A percentile compares a stretch with the other conserved stretches of the same genome.
phyloP scores from a whole-genome alignment of 2,888 invertebrate genomes.

The Pandemis heparana region DNA sequence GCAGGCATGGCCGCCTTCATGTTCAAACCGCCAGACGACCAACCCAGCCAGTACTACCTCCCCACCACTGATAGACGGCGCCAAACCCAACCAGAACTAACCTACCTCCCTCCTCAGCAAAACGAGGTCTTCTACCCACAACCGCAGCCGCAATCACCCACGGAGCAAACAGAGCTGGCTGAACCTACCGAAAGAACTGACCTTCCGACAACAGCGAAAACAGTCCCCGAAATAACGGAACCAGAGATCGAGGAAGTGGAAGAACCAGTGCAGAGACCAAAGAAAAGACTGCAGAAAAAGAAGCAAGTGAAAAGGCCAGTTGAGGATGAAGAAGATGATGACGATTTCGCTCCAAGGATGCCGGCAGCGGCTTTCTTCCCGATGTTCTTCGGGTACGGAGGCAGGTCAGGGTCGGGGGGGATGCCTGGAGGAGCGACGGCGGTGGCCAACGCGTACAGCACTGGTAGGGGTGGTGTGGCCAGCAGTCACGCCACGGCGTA shows the following conservation, averaged over 20 bases:
- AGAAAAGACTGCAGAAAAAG: slow-evolving; percentile 71
- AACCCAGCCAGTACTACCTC: slow-evolving; percentile 72
- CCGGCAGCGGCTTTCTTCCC: slow-evolving; percentile 88
- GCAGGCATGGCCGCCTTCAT: slow-evolving; percentile 78
- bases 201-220: slow-evolving; percentile 65
- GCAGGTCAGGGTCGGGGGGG: slow-evolving; percentile 70
- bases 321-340: slow-evolving; percentile 82
- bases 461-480: slow-evolving; percentile 89
- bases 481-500: slow-evolving; percentile 91
- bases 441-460: slow-evolving; percentile 90
- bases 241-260: slow-evolving; percentile 73
- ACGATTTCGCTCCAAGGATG: slow-evolving; percentile 77
- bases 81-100: slow-evolving; percentile 68
- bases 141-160: slow-evolving; percentile 44
- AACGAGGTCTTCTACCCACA: slow-evolving; percentile 75
- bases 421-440: slow-evolving; percentile 88
- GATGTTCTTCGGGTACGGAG: slow-evolving; percentile 86
- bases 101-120: slow-evolving; percentile 70
- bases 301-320: slow-evolving; percentile 72
- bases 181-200: slow-evolving; percentile 57
- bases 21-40: slow-evolving; percentile 68
- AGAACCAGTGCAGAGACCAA: slow-evolving; percentile 64
- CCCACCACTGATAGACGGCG: slow-evolving; percentile 69
- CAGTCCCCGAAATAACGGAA: slow-evolving; percentile 68
- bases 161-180: slow-evolving; percentile 44